Base-by-base conservation (phyloP, 2,797 vertebrate species). In the Rhinophrynus dorsalis region DNA sequence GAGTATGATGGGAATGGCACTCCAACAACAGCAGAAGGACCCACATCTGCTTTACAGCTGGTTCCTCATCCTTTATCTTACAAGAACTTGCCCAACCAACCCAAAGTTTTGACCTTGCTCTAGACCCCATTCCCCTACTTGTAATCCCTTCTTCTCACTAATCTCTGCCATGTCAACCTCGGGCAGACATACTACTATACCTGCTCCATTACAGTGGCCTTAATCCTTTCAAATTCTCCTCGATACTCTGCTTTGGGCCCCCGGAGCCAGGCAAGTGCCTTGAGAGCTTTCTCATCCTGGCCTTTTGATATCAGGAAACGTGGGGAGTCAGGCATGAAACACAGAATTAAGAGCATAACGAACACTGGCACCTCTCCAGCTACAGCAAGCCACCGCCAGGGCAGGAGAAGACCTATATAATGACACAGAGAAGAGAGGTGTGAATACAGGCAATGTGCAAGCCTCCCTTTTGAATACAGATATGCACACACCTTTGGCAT, bases 381-480 rank as follows among this genome's bases (percentile, higher is more conserved):
- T 9, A 95, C 78, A 0, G 97, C 96, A 83, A 99, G 83, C 95
- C 95, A 99, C 24, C 95, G 92, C 96, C 96, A 99, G 0, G 90
- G 84, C 50, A 98, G 79, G 75, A 87, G 40, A 74, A 95, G 84
- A 57, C 92, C 96, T 99, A 80, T 0, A 2, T 32, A 17, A 74
- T 9, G 0, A 2, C 5, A 44, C 7, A 17, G 13, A 0, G 1
- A 5, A 20, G 17, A 48, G 17, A 0, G 1, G 17, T 9, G 18
- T 26, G 20, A 9, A 6, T 26, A 24, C 12, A 23, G 1, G 23
- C 23, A 6, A 18, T 15, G 15, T 42, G 29, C 29, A 30, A n/a
- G n/a, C n/a, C n/a, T n/a, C n/a, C n/a, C n/a, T n/a, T n/a, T n/a
- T n/a, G n/a, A n/a, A n/a, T n/a, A n/a, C n/a, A n/a, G n/a, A n/a